A percentile compares a stretch with the other conserved stretches of the same genome.
These are phyloP conservation scores for Scatophagus argus DNA, from an alignment of 2,113 vertebrate species.

Conservation along the genomic window DNA sequence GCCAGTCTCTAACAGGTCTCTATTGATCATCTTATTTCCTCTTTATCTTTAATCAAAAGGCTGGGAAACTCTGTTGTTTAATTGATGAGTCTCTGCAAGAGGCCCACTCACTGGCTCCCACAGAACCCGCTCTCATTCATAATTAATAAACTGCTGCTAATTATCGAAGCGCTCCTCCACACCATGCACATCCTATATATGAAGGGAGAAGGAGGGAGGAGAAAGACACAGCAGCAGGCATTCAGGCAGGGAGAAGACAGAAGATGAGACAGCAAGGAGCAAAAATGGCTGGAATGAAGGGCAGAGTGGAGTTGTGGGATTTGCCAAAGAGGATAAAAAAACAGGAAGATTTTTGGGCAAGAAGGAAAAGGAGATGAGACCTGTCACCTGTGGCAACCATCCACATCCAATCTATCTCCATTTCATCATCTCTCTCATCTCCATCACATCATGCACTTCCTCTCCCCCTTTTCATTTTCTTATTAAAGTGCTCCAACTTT, in stretches of 20 bases:
- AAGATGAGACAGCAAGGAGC: slow-evolving; percentile 7
- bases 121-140: slow-evolving; percentile 76
- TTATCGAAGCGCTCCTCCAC: slow-evolving; percentile 67
- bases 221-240: slow-evolving; percentile 30
- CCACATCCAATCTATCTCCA: slow-evolving; percentile 60
- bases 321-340: slow-evolving; percentile 15
- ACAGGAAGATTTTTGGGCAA: slow-evolving; percentile 8
- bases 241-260: slow-evolving; percentile 10
- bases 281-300: slow-evolving; percentile 31
- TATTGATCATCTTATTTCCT: slow-evolving; percentile 81
- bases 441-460: slow-evolving; percentile 60
- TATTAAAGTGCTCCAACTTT: slow-evolving; percentile 72
- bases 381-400: slow-evolving; percentile 71
- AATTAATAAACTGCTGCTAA: slow-evolving; percentile 81
- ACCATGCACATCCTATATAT: slow-evolving; percentile 60
- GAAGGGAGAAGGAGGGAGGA: slow-evolving; percentile 18
- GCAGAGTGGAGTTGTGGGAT: slow-evolving; percentile 34
- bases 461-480: slow-evolving; percentile 63
- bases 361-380: slow-evolving; percentile 44
- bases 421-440: slow-evolving; percentile 74
- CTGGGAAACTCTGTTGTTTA: slow-evolving; percentile 82
- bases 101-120: slow-evolving; percentile 76
- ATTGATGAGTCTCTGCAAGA: slow-evolving; percentile 79
- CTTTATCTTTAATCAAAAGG: slow-evolving; percentile 86
- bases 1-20: slow-evolving; percentile 74